Evolutionary conservation across 2,797 vertebrate species (phyloP).

Genomic region (Malurus splendens): DNA sequence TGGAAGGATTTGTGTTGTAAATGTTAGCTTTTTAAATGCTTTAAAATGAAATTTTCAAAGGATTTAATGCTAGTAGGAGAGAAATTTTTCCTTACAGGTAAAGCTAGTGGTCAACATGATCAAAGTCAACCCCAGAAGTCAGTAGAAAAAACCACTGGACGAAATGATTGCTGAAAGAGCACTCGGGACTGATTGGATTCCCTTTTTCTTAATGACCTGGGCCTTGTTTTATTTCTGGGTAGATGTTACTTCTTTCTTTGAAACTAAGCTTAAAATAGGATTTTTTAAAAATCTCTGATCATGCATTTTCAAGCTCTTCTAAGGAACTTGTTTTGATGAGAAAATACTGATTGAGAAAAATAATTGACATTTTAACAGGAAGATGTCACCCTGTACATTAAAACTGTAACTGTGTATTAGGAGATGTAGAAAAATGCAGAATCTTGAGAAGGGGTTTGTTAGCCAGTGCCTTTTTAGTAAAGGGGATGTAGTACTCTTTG

Average conservation of each 20-base stretch:
- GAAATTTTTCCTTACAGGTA: background rate
- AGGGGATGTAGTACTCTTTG: background rate
- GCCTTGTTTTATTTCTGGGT: background rate
- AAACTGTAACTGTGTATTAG: background rate
- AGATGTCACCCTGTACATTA: background rate
- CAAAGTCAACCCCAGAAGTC: background rate
- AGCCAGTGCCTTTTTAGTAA: accelerated
- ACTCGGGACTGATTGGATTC: accelerated
- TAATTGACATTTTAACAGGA: background rate
- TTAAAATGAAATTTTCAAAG: background rate
- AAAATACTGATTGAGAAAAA: background rate
- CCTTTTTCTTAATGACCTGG: accelerated
- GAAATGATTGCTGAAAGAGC: background rate
- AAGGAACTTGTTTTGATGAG: background rate
- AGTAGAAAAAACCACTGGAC: background rate
- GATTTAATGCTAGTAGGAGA: background rate
- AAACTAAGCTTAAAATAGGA: background rate
- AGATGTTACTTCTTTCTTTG: background rate
- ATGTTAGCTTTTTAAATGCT: background rate
- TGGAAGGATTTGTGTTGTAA: background rate
- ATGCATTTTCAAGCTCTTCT: background rate
- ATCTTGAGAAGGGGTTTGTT: background rate
- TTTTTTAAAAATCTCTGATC: background rate
- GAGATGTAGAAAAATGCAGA: background rate
- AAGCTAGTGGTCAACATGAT: background rate